Conservation (phyloP, 1,140 invertebrate genomes). For the Luehdorfia chinensis region DNA sequence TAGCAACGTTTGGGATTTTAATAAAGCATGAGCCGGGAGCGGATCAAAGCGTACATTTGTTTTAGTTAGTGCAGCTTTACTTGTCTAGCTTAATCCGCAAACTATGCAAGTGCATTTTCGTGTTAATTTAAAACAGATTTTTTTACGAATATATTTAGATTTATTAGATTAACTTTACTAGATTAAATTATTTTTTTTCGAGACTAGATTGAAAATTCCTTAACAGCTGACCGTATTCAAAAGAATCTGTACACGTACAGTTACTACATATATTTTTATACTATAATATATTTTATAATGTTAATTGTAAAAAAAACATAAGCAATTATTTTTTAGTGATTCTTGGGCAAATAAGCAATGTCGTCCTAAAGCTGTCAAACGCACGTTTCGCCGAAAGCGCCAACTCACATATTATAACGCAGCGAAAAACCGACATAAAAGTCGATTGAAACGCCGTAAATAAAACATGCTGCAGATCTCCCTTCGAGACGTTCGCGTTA, state of each 20-base stretch:
- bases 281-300: no score
- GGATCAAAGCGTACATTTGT: constrained; percentile 65
- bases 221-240: no score
- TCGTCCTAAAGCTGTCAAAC: constrained; percentile 44
- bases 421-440: constrained; percentile 57
- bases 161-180: no score
- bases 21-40: constrained; percentile 58
- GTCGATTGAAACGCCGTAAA: constrained; percentile 72
- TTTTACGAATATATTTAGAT: no score
- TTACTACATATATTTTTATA: no score
- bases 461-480: constrained; percentile 71
- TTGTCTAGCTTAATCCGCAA: constrained; percentile 25
- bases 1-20: constrained; percentile 54
- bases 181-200: no score
- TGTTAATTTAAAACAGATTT: no score
- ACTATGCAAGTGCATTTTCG: constrained; percentile 15
- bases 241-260: no score
- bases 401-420: constrained; percentile 38
- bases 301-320: no score
- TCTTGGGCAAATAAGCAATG: constrained; percentile 26
- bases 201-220: no score
- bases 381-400: constrained; percentile 43
- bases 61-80: constrained; percentile 58
- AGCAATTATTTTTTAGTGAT: no score
- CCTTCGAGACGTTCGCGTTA: constrained; percentile 65